Percentiles rank a stretch among this genome's conserved stretches.
These are phyloP conservation scores for Melanotus villosus DNA, from an alignment of 2,888 invertebrate species.

Conservation along the genomic window DNA sequence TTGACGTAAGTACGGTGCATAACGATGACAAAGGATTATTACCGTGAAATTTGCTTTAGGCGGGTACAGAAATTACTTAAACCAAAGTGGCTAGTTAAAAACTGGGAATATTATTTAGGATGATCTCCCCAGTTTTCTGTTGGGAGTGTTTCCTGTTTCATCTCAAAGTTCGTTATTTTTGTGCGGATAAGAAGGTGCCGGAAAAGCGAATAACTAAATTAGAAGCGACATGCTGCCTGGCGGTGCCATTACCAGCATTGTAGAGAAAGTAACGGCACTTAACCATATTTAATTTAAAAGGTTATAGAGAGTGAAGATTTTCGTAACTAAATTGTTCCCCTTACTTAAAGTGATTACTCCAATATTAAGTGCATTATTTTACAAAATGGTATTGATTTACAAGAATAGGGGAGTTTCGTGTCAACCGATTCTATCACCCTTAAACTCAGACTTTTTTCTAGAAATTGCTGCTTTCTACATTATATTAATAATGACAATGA, in stretches of 20 bases:
- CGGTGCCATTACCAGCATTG: conserved; percentile 16
- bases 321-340: not conserved
- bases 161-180: conserved; percentile 2
- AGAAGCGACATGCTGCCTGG: conserved; percentile 32
- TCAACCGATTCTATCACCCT: no score
- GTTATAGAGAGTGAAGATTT: conserved; percentile 12
- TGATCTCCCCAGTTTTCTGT: not conserved
- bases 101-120: no score
- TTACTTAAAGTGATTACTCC: not conserved
- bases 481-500: no score
- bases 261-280: conserved; percentile 24
- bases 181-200: conserved; percentile 20
- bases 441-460: no score
- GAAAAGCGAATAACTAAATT: conserved; percentile 33
- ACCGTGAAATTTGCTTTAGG: no score
- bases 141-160: not conserved
- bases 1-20: no score
- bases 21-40: no score
- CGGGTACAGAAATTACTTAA: no score
- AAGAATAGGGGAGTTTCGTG: no score
- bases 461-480: no score
- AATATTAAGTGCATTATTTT: not conserved
- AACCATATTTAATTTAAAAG: conserved; percentile 33
- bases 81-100: no score
- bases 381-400: not conserved